Base-by-base conservation (phyloP, 2,888 invertebrate species). In the Nebria brevicollis region DNA sequence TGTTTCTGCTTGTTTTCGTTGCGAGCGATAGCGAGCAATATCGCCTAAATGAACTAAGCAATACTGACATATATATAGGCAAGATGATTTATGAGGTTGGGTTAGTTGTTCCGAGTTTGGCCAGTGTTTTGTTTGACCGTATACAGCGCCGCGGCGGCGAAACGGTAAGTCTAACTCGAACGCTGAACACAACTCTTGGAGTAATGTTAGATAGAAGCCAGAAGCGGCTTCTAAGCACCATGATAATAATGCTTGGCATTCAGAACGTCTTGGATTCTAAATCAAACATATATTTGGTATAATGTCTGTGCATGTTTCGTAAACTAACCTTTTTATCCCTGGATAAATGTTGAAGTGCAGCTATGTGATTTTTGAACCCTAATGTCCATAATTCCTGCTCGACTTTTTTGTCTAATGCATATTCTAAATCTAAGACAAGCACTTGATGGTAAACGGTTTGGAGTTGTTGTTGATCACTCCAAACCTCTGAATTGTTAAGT, bases 381-480 rank as follows among this genome's bases (percentile, higher is more conserved):
- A 95, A 91, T 89, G 95, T 96, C 96, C 96, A 97, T 84, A 97
- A 90, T 86, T 96, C 96, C 87, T 96, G 96, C 87, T 97, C 97
- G 43, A 96, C 95, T 90, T 96, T 96, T 88, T 95, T 95, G 88
- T 96, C 96, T 86, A 97, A 89, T 15, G 96, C 96, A 91, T 95
- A 96, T 88, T 96, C 96, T 85, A 96, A 90, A 89, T 96, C 96
- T 81, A 94, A 89, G 77, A 96, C 92, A 82, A 97, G 90, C 77
- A 96, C 93, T 89, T 94, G 93, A 87, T 94, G 94, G 86, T 93
- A 93, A 42, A 89, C 87, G 1, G 86, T 88, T 84, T 89, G 89
- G 77, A 95, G 90, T 90, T 94, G 91, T 84, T 89, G 89, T 83
- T 89, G 89, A 82, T 89, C 87, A 10, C 87, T 88, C 89, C 89